A percentile compares a stretch with the other conserved stretches of the same genome.
Evolutionary conservation across 2,888 invertebrate species (phyloP).

Genomic region (Parnassius apollo): DNA sequence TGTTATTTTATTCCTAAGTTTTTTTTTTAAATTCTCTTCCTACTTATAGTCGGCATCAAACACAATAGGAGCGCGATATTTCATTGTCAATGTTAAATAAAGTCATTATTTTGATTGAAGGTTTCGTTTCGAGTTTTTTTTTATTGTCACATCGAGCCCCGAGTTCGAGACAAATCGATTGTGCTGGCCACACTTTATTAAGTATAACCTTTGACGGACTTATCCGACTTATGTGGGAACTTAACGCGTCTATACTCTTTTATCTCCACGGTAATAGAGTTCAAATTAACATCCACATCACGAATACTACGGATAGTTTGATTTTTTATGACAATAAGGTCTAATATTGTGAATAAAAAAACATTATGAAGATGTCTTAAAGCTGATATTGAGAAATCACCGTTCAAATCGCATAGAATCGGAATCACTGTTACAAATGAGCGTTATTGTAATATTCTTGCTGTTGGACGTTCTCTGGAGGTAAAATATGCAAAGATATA

Average conservation of each 20-base stretch:
- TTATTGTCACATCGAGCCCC: conserved; percentile 45
- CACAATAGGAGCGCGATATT: conserved; percentile 71
- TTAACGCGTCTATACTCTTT: neutral
- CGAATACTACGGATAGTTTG: neutral
- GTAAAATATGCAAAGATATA: conserved; percentile 47
- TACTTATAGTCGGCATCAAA: conserved; percentile 47
- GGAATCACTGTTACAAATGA: conserved; percentile 45
- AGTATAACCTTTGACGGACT: conserved; percentile 25
- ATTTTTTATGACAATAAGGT: conserved; percentile 27
- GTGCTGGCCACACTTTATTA: conserved; percentile 61
- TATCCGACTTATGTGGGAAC: neutral
- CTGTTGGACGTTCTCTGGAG: conserved; percentile 39
- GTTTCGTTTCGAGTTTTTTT: conserved; percentile 48
- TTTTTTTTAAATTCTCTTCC: conserved; percentile 43
- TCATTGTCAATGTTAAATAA: conserved; percentile 80
- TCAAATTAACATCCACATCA: neutral
- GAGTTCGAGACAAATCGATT: conserved; percentile 70
- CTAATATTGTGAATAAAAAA: conserved; percentile 27
- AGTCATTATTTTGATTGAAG: conserved; percentile 80
- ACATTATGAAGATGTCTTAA: conserved; percentile 28
- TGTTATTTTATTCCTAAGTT: conserved; percentile 32
- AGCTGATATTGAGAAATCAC: conserved; percentile 57
- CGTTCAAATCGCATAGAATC: conserved; percentile 64
- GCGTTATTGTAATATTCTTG: conserved; percentile 44
- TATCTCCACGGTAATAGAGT: conserved; percentile 1